Evolutionary conservation across 2,888 invertebrate species (phyloP), one percentile per base, ranked within the genome.

Genomic region (Lycaena phlaeas): DNA sequence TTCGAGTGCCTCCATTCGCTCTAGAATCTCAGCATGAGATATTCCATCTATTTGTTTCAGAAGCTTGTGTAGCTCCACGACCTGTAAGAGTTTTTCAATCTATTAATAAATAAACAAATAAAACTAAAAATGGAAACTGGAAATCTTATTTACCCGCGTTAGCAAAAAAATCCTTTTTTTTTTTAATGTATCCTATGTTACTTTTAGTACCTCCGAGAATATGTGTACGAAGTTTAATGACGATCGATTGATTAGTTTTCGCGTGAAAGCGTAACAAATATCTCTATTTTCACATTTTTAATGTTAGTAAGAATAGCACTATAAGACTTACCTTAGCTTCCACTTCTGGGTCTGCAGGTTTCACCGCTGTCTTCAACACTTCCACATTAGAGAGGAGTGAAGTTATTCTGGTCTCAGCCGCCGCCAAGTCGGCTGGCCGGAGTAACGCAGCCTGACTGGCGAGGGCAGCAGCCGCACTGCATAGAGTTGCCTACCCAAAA

Each of bases 41-140:
- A 94, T 87, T 6, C 90, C 88, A 61, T 97, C 96, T 43, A 92
- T 92, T 68, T 94, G 93, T 69, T 95, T 95, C 51, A 95, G 88
- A 51, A 96, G 76, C 52, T 95, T 95, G 69, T 96, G 94, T 46
- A 97, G 76, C 64, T 97, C 94, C 38, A 89, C 85, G 47, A 95
- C 89, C 93, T 94, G 68, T 40, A 40, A 40, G 43, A 40, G 29
- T 10, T 7, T 6, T 18, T 12, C 2, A 34, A 10, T 22, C 4
- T 34, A 4, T 30, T 27, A 2, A 3, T 27, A 11, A 2, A 15
- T n/a, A n/a, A n/a, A n/a, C n/a, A n/a, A n/a, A n/a, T n/a, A n/a
- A n/a, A n/a, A n/a, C n/a, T n/a, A n/a, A n/a, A n/a, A n/a, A n/a
- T n/a, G n/a, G n/a, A n/a, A n/a, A n/a, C n/a, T n/a, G n/a, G n/a